Percentiles rank a stretch among this genome's conserved stretches.
Conservation (phyloP, 2,797 vertebrate species). For the Lepilemur septentrionalis region DNA sequence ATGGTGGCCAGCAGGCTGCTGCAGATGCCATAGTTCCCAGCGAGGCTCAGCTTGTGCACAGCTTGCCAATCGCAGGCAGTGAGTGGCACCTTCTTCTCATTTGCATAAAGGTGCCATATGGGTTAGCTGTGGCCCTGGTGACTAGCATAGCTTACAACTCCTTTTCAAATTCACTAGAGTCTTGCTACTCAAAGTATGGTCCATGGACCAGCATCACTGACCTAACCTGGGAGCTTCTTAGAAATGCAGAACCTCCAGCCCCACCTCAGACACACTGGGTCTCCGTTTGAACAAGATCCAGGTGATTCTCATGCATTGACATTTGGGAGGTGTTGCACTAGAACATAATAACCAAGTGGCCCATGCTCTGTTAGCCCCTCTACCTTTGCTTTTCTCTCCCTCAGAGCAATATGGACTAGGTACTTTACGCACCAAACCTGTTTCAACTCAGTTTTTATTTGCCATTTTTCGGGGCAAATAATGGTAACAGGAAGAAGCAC, state of each 20-base stretch:
- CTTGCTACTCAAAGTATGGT: neutral
- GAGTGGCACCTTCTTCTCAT: conserved; percentile 13
- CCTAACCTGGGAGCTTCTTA: neutral
- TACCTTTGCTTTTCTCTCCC: neutral
- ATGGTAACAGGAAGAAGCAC: neutral
- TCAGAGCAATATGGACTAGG: neutral
- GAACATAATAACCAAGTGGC: neutral
- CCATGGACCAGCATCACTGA: neutral
- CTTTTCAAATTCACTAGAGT: neutral
- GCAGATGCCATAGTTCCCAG: neutral
- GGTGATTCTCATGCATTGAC: no score
- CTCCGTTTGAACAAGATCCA: neutral
- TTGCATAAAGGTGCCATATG: neutral
- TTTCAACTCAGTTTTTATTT: neutral
- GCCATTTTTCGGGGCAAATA: neutral
- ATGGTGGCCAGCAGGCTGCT: neutral
- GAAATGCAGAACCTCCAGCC: neutral
- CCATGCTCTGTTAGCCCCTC: neutral
- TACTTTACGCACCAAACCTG: neutral
- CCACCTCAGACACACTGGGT: neutral
- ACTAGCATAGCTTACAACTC: neutral
- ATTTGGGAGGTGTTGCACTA: neutral
- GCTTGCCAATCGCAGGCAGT: conserved; percentile 22
- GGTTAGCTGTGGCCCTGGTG: neutral
- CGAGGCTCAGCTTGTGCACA: neutral